These are phyloP conservation scores for Euclidia mi DNA, from an alignment of 2,888 invertebrate species.

Conservation along the genomic window DNA sequence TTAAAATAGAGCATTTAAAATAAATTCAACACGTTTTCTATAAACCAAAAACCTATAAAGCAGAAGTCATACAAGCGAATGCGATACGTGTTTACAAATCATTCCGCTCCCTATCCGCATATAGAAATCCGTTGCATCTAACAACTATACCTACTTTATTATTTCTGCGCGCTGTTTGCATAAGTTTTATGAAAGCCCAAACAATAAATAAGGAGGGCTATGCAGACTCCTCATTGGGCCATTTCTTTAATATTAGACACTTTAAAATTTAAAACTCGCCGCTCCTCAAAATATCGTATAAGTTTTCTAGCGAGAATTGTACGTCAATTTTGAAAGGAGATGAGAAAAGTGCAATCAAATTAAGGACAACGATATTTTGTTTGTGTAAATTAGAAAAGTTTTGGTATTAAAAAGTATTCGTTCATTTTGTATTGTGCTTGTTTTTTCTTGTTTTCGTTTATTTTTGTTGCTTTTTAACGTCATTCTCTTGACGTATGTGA, in stretches of 20 bases:
- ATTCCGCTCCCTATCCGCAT: conserved; percentile 21
- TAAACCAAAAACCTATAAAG: too few species aligned
- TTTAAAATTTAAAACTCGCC: conserved; percentile 57
- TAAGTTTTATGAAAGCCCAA: conserved; percentile 62
- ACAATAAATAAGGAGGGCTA: conserved; percentile 50
- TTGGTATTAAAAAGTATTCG: conserved; percentile 30
- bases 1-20: too few species aligned
- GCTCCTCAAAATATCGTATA: conserved; percentile 24
- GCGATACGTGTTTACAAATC: too few species aligned
- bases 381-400: conserved; percentile 48
- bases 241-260: conserved; percentile 57
- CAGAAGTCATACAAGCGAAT: too few species aligned
- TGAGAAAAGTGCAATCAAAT: conserved; percentile 49
- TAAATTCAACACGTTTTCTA: too few species aligned
- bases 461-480: conserved; percentile 1
- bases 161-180: conserved; percentile 61
- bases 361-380: conserved; percentile 42
- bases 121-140: conserved; percentile 27
- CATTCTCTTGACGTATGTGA: not conserved
- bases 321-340: conserved; percentile 24
- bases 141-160: conserved; percentile 59
- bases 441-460: conserved; percentile 1
- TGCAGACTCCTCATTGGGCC: conserved; percentile 42
- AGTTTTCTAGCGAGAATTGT: conserved; percentile 11
- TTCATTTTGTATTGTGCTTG: conserved; percentile 9